Conservation (phyloP, 1,140 invertebrate genomes). For the Aculops lycopersici region DNA sequence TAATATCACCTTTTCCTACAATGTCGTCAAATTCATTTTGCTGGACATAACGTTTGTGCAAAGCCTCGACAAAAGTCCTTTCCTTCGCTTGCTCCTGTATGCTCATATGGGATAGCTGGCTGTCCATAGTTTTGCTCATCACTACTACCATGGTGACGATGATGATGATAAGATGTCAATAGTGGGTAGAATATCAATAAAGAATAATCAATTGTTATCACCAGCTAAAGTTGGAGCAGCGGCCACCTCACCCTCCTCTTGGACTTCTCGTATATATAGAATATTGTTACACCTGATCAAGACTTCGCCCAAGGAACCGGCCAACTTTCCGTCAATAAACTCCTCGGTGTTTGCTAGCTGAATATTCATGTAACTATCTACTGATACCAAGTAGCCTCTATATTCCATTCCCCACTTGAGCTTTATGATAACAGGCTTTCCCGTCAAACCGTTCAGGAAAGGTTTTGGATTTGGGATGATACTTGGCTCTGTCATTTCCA, state of each 20-base stretch:
- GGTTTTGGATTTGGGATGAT: slow-evolving; percentile 96
- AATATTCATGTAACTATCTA: slow-evolving; percentile 97
- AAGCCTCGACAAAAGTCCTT: too few relatives aligned
- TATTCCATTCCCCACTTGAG: slow-evolving; percentile 99
- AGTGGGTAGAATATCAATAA: neutral
- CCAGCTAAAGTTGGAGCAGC: neutral
- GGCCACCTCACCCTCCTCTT: slow-evolving; percentile 67
- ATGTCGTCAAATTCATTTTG: neutral
- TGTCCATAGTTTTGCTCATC: too few relatives aligned
- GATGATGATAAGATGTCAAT: neutral
- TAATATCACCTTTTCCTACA: neutral
- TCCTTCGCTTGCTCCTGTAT: too few relatives aligned
- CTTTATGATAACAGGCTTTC: slow-evolving; percentile 87
- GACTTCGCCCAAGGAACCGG: slow-evolving; percentile 84
- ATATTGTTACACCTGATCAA: slow-evolving; percentile 92
- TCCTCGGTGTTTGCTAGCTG: slow-evolving; percentile 87
- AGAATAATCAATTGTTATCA: neutral
- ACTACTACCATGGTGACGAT: neutral
- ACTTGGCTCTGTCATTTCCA: slow-evolving; percentile 7
- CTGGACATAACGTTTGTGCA: neutral
- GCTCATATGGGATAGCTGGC: too few relatives aligned
- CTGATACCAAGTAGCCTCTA: slow-evolving; percentile 81
- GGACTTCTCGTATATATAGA: slow-evolving; percentile 69
- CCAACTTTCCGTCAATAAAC: slow-evolving; percentile 57
- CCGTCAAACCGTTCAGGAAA: slow-evolving; percentile 83